Conservation (phyloP, 2,113 vertebrate genomes). For the Carassius auratus region DNA sequence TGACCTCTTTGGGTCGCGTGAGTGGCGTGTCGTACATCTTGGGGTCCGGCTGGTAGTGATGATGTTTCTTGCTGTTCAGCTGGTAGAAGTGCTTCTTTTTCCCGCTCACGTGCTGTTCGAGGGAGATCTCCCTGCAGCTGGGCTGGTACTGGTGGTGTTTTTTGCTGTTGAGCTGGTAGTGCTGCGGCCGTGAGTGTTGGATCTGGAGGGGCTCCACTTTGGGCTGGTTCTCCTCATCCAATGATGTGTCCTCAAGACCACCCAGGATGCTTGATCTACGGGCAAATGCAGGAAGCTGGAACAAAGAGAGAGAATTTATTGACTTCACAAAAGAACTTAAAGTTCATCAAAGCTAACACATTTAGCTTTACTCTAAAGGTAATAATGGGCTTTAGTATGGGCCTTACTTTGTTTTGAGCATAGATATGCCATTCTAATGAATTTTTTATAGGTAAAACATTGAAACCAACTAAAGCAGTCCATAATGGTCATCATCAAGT, state of each 20-base stretch:
- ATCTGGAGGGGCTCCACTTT: constrained; percentile 81
- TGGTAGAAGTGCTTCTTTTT: constrained; percentile 96
- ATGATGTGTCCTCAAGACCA: constrained; percentile 83
- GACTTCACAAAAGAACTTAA: constrained; percentile 26
- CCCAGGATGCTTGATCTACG: constrained; percentile 90
- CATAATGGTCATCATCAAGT: constrained; percentile 14
- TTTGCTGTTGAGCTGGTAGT: constrained; percentile 97
- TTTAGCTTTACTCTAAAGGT: neutral
- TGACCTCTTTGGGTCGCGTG: constrained; percentile 84
- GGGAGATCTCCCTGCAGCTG: constrained; percentile 59
- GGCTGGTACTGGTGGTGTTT: constrained; percentile 85
- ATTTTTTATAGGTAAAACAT: neutral
- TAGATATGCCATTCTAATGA: neutral
- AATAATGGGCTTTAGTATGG: neutral
- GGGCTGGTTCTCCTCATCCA: constrained; percentile 76
- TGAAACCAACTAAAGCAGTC: neutral
- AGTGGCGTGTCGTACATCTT: constrained; percentile 92
- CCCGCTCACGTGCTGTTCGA: constrained; percentile 83
- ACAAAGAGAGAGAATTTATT: constrained; percentile 42
- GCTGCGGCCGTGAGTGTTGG: constrained; percentile 87
- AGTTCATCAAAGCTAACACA: neutral
- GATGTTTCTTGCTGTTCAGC: constrained; percentile 97
- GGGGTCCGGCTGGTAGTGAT: constrained; percentile 95
- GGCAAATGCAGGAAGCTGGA: constrained; percentile 92
- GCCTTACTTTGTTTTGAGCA: neutral